Percentiles rank a stretch among this genome's conserved stretches.
Conservation (phyloP, 64 coral and sea anemone species). For the Montipora foliosa region DNA sequence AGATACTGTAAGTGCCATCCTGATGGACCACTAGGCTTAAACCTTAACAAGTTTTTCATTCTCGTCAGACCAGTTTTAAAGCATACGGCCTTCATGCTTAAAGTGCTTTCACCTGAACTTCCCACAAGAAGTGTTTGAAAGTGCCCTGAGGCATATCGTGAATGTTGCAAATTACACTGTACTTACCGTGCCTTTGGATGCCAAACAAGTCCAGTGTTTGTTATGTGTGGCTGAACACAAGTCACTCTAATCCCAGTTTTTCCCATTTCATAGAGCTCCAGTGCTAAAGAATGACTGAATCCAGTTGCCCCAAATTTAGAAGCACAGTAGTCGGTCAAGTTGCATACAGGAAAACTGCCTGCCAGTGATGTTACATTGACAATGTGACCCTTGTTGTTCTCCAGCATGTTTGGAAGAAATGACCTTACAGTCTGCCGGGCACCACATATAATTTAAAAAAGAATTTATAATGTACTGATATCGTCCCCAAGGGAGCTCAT, state of each 20-base stretch:
- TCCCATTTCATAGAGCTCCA: constrained; percentile 67
- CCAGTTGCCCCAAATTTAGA: constrained; percentile 88
- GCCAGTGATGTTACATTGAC: constrained; percentile 84
- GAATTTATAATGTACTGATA: too few relatives aligned
- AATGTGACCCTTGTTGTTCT: constrained; percentile 88
- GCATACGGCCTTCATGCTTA: too few relatives aligned
- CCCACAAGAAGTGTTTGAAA: too few relatives aligned
- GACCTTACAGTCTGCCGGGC: constrained; percentile 74
- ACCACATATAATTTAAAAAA: too few relatives aligned
- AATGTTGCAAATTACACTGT: too few relatives aligned
- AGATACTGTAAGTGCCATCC: too few relatives aligned
- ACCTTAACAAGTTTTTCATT: too few relatives aligned
- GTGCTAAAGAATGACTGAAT: constrained; percentile 75
- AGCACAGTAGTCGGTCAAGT: constrained; percentile 77
- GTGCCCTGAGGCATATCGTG: too few relatives aligned
- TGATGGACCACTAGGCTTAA: too few relatives aligned
- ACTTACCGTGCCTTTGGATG: constrained; percentile 75
- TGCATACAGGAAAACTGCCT: constrained; percentile 68
- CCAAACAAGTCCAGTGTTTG: constrained; percentile 83
- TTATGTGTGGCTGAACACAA: constrained; percentile 78
- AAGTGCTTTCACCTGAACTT: too few relatives aligned
- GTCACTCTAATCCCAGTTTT: constrained; percentile 76
- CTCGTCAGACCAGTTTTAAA: too few relatives aligned
- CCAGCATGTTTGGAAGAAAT: constrained; percentile 89
- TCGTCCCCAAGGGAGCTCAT: too few relatives aligned